Conservation (phyloP, 2,888 invertebrate species). For the Drosophila atroscutellata region DNA sequence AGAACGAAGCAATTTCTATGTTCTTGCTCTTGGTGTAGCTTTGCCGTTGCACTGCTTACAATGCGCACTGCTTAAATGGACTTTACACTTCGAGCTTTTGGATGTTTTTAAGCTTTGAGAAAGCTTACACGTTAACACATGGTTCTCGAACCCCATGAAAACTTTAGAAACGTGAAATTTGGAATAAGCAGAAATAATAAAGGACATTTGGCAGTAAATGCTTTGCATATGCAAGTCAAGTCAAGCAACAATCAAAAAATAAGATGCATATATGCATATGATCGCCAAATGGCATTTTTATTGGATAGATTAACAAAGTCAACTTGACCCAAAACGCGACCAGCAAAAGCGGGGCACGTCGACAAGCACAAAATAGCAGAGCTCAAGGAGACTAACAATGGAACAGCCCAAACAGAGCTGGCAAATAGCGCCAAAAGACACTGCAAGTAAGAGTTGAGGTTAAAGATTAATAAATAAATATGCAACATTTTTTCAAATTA, state of each 20-base stretch:
- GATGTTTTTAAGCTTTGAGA: neutral
- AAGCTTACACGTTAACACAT: neutral
- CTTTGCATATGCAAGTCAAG: constrained; percentile 48
- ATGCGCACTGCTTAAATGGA: constrained; percentile 9
- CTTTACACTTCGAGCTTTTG: neutral
- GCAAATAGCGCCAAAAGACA: constrained; percentile 85
- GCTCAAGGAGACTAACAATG: constrained; percentile 84
- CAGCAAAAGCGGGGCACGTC: constrained; percentile 71
- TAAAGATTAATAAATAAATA: neutral
- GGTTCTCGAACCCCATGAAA: neutral
- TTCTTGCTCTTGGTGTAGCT: neutral
- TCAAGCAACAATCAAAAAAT: constrained; percentile 28
- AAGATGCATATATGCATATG: constrained; percentile 8
- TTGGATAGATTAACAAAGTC: constrained; percentile 29
- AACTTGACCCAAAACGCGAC: constrained; percentile 6
- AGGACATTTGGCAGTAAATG: constrained; percentile 33
- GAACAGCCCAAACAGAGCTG: constrained; percentile 86
- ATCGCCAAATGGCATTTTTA: constrained; percentile 20
- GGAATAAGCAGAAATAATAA: constrained; percentile 27
- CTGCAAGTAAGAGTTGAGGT: constrained; percentile 55
- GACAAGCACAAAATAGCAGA: constrained; percentile 82
- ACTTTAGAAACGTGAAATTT: constrained; percentile 8
- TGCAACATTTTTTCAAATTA: neutral
- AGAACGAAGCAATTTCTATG: neutral
- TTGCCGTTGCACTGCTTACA: constrained; percentile 14